These are phyloP conservation scores for Trissoscelio sp. DNA, from an alignment of 2,888 invertebrate genomes.

Conservation along the genomic window DNA sequence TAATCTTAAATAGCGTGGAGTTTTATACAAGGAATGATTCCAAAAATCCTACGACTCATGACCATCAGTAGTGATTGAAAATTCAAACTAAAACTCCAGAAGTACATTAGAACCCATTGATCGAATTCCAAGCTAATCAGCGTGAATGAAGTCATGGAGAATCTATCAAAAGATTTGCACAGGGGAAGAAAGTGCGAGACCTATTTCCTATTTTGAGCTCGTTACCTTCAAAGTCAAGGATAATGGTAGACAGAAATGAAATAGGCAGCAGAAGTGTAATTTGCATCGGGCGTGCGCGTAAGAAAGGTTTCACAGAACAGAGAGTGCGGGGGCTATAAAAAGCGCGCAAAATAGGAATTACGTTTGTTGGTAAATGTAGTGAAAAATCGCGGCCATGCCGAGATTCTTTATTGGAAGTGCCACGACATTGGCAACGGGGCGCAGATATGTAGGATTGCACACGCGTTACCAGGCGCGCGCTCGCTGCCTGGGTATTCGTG, in stretches of 20 bases:
- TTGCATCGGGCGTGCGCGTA: constrained; percentile 65
- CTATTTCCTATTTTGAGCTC: constrained; percentile 31
- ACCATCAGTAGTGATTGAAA: too few species aligned
- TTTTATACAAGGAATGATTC: neutral
- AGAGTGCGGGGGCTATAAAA: constrained; percentile 40
- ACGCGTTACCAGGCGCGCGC: constrained; percentile 23
- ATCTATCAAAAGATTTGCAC: neutral
- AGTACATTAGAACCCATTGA: constrained; percentile 12
- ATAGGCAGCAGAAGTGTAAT: constrained; percentile 67
- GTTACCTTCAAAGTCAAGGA: constrained; percentile 53
- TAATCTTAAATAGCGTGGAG: neutral
- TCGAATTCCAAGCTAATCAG: neutral
- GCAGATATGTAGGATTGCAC: constrained; percentile 51
- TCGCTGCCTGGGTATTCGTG: constrained; percentile 25
- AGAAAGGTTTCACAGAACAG: neutral
- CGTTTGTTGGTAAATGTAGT: constrained; percentile 76
- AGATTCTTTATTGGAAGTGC: constrained; percentile 65
- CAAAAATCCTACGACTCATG: neutral
- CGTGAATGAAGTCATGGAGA: neutral
- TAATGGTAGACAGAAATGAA: constrained; percentile 70
- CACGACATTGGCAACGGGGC: constrained; percentile 55
- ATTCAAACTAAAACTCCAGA: constrained; percentile 15
- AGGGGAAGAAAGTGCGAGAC: neutral
- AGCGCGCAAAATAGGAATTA: constrained; percentile 63
- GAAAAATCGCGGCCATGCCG: constrained; percentile 75